Evolutionary conservation across 2,113 vertebrate species (phyloP), one percentile per base, ranked within the genome.

Genomic region (Silurus asotus): DNA sequence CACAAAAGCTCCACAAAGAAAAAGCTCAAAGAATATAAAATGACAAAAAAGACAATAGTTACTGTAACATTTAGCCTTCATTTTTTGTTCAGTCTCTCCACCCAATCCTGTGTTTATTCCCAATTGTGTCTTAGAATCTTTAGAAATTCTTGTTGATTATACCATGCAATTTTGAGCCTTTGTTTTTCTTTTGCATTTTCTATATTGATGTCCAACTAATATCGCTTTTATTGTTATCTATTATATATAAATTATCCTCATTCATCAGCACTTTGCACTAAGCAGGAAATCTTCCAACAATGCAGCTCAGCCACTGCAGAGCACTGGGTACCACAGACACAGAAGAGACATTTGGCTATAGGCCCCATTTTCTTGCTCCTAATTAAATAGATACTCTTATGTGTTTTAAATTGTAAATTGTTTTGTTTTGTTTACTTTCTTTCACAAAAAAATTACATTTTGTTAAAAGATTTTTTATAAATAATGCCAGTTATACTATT

Each of bases 391-490:
- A 15, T 20, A 23, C 8, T 51, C 70, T 51, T 10, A 23, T 17
- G 5, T 19, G 70, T 19, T 72, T 67, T 72, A 4, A 72, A 10
- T 49, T 49, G 45, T 48, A 23, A 20, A 49, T 23, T 10, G 37
- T 72, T 48, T 69, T 8, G 25, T 11, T 11, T 37, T 70, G 19
- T 19, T 45, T 74, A 51, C 48, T 75, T 51, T 2, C 72, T n/a
- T 51, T 14, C 72, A 75, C 45, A 5, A 13, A n/a, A 5, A n/a
- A 51, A 75, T 75, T 37, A 37, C 1, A 37, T 1, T 5, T 19
- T 75, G 72, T 75, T 51, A n/a, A 75, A 75, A 53, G 48, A 51
- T 75, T n/a, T 75, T 75, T 72, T 49, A 58, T 15, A 65, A 65
- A 9, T 65, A 9, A 10, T 65, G 62, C 23, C 62, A 65, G 20